Conservation (phyloP, 2,113 vertebrate genomes). For the Sinocyclocheilus grahami region DNA sequence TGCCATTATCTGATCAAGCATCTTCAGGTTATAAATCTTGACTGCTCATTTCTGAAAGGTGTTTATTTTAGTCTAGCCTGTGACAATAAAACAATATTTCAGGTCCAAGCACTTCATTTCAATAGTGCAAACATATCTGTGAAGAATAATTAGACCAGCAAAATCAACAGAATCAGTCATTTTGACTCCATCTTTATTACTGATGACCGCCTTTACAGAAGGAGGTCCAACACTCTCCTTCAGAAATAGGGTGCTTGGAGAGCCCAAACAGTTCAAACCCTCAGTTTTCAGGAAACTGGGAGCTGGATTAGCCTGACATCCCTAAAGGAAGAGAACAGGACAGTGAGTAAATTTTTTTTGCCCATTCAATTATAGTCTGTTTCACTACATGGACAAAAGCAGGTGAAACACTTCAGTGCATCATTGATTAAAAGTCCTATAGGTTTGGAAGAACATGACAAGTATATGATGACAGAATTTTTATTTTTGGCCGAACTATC, state of each 20-base stretch:
- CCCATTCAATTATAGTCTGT: not conserved
- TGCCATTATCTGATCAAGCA: not conserved
- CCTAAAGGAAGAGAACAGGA: not conserved
- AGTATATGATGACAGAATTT: not conserved
- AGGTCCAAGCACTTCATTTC: not conserved
- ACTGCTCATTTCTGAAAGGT: not conserved
- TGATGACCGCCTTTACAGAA: not conserved
- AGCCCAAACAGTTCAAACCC: constrained; percentile 18
- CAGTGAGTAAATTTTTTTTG: not conserved
- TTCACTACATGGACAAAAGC: not conserved
- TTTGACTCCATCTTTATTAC: not conserved
- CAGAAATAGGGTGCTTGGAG: constrained; percentile 4
- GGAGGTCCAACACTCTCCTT: constrained; percentile 4
- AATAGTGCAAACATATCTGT: constrained; percentile 3
- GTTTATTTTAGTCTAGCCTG: not conserved
- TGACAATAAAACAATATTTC: not conserved
- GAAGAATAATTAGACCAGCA: constrained; percentile 5
- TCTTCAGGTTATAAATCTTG: not conserved
- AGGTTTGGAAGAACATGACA: not conserved
- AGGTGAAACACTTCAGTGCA: not conserved
- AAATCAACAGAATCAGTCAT: constrained; percentile 8
- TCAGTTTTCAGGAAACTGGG: not conserved
- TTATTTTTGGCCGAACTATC: not conserved
- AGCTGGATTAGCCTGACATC: constrained; percentile 6
- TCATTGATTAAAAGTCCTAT: not conserved